Evolutionary conservation across 2,113 vertebrate genomes (phyloP).

Genomic region (Ptilorrhoa leucosticta): DNA sequence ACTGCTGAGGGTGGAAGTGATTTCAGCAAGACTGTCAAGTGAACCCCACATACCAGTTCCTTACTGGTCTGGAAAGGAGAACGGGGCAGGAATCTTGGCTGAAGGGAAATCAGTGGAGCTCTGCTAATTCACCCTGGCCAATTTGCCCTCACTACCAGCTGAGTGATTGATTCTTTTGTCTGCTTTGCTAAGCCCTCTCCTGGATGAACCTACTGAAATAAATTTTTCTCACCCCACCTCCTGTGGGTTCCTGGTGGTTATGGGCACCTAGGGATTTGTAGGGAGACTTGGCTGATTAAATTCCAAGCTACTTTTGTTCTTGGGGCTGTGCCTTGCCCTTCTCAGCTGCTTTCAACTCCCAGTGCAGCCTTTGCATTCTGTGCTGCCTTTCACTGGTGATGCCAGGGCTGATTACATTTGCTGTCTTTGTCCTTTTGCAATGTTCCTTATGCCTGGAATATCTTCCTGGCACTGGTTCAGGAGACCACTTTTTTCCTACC

Average conservation of each 20-base stretch:
- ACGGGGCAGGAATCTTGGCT: not conserved
- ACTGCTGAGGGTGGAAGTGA: not conserved
- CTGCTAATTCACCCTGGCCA: not conserved
- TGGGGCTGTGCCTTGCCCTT: not conserved
- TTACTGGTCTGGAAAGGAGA: not conserved
- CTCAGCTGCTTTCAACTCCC: not conserved
- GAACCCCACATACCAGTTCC: not conserved
- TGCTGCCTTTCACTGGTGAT: not conserved
- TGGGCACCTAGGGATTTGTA: not conserved
- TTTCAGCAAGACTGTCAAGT: not conserved
- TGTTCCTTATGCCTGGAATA: conserved; percentile 52
- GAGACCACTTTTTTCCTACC: conserved; percentile 8
- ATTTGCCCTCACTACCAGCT: not conserved
- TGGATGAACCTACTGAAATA: not conserved
- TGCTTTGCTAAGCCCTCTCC: not conserved
- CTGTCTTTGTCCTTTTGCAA: conserved; percentile 41
- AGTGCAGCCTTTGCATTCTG: not conserved
- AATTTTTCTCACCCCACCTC: not conserved
- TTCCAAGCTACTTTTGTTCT: not conserved
- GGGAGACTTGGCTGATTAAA: not conserved
- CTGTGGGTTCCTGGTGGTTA: not conserved
- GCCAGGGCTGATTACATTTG: conserved; percentile 36
- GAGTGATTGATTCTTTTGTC: conserved; percentile 26
- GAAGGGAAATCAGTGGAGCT: not conserved
- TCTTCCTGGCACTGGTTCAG: conserved; percentile 45